These are phyloP conservation scores for Conger conger DNA, from an alignment of 2,113 vertebrate species.

Conservation along the genomic window DNA sequence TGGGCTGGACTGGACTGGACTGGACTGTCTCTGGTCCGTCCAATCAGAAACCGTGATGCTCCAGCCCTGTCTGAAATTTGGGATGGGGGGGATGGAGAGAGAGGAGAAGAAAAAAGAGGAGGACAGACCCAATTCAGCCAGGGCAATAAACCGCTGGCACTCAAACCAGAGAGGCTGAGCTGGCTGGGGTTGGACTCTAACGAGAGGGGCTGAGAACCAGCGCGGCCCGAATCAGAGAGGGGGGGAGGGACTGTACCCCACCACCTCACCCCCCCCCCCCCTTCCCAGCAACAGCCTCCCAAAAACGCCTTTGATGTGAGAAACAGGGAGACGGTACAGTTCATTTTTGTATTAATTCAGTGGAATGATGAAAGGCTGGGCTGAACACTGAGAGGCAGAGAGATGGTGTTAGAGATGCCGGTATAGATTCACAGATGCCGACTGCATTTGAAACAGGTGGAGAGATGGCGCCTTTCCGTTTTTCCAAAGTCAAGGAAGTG, in stretches of 20 bases:
- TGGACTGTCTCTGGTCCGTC: neutral
- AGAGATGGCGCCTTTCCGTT: neutral
- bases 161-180: neutral
- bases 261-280: neutral
- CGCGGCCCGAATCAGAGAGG: neutral
- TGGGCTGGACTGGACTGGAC: neutral
- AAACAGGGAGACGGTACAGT: neutral
- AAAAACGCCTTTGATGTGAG: neutral
- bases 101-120: neutral
- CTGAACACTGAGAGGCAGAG: neutral
- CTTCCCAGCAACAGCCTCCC: neutral
- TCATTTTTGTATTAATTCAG: neutral
- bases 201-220: neutral
- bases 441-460: neutral
- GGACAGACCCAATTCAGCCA: neutral
- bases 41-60: neutral
- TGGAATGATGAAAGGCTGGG: too few species aligned
- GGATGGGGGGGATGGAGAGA: neutral
- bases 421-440: neutral
- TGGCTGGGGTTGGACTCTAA: neutral
- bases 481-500: neutral
- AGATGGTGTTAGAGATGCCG: neutral
- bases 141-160: neutral
- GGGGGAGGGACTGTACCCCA: neutral
- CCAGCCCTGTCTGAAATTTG: neutral